Percentiles rank a stretch among this genome's conserved stretches.
phyloP scores from a whole-genome alignment of 2,113 vertebrate species.

The Mionectes macconnelli region DNA sequence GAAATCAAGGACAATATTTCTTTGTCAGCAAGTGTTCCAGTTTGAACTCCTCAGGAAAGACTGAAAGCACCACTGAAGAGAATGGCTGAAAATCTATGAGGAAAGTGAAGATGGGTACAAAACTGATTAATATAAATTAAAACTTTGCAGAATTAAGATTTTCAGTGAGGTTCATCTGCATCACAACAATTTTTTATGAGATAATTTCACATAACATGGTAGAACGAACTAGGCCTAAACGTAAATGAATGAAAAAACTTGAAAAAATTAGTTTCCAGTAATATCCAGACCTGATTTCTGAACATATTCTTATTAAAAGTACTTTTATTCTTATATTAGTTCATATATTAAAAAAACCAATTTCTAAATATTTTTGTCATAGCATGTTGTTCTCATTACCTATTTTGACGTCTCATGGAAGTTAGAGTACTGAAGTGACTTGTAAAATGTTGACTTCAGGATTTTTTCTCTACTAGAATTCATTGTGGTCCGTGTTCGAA shows the following conservation, averaged over 20 bases:
- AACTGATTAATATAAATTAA: constrained; percentile 7
- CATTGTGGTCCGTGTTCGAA: background rate
- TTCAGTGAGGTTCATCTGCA: constrained; percentile 7
- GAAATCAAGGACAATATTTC: background rate
- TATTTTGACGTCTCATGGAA: background rate
- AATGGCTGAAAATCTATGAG: background rate
- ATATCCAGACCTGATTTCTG: background rate
- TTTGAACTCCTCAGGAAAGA: background rate
- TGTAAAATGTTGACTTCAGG: background rate
- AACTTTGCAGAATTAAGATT: constrained; percentile 41
- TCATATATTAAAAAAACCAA: background rate
- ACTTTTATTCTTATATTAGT: background rate
- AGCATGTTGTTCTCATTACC: background rate
- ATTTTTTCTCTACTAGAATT: background rate
- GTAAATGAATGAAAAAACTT: background rate
- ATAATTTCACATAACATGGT: background rate
- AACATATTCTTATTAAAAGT: background rate
- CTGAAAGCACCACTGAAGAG: background rate
- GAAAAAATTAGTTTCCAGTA: background rate
- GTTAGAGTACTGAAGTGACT: background rate
- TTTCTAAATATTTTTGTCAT: background rate
- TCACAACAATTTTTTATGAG: background rate
- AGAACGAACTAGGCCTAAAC: background rate
- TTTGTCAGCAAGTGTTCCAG: background rate
- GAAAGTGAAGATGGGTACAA: background rate